These are phyloP conservation scores for Mesoligia furuncula DNA, from an alignment of 2,888 invertebrate species.

Conservation along the genomic window DNA sequence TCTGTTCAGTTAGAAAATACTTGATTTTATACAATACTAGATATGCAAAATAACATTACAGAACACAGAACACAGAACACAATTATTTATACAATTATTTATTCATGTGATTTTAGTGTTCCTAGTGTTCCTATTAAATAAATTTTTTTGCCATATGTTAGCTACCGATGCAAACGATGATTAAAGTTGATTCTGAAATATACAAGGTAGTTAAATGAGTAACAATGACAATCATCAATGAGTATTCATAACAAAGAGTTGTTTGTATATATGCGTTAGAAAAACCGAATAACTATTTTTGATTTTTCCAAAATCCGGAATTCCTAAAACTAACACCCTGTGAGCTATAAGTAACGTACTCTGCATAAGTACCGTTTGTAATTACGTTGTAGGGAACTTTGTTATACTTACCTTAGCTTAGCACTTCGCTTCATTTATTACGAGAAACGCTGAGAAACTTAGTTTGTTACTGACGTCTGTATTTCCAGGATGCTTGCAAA, in stretches of 20 bases:
- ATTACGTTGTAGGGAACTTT: constrained; percentile 61
- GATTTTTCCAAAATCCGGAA: not conserved
- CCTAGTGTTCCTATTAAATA: no score
- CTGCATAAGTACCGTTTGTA: constrained; percentile 63
- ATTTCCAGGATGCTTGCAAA: constrained; percentile 14
- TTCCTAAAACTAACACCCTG: constrained; percentile 38
- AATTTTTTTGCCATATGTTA: no score
- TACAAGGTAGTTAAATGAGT: not conserved
- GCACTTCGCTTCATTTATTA: constrained; percentile 56
- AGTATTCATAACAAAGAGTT: not conserved
- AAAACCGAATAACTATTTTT: not conserved
- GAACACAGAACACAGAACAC: no score
- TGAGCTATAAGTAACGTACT: constrained; percentile 37
- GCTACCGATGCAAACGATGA: no score
- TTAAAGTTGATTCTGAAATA: not conserved
- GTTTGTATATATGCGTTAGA: not conserved
- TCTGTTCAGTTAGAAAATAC: no score
- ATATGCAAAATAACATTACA: no score
- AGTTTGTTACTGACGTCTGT: constrained; percentile 36
- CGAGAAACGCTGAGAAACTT: constrained; percentile 41
- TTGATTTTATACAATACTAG: no score
- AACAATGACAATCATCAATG: not conserved
- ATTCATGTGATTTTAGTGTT: no score
- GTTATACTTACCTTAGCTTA: constrained; percentile 58
- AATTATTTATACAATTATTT: no score